A percentile compares a stretch with the other conserved stretches of the same genome.
phyloP scores from a whole-genome alignment of 2,113 vertebrate species.

The Columbina picui region DNA sequence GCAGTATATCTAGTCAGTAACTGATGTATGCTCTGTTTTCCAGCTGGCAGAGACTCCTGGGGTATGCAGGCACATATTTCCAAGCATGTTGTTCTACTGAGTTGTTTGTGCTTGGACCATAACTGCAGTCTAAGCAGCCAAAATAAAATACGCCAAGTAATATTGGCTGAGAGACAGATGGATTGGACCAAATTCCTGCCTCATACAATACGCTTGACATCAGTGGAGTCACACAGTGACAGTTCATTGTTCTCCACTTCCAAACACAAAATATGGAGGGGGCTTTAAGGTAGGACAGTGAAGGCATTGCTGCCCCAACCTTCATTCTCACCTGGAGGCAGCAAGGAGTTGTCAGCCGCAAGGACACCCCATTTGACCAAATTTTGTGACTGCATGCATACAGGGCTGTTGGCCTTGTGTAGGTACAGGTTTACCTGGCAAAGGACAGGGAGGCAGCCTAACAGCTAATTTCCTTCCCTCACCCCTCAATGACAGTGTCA shows the following conservation, averaged over 20 bases:
- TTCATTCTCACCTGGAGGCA: neutral
- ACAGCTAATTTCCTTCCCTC: neutral
- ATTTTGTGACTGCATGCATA: neutral
- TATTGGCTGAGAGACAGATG: slow-evolving; percentile 52
- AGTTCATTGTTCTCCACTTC: slow-evolving; percentile 64
- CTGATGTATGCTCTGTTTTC: slow-evolving; percentile 12
- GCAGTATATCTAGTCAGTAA: slow-evolving; percentile 21
- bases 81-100: slow-evolving; percentile 40
- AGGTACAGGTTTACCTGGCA: neutral
- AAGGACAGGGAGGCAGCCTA: neutral
- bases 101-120: slow-evolving; percentile 57
- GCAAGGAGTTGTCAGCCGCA: neutral
- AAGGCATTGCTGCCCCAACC: neutral
- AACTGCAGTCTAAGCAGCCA: slow-evolving; percentile 40
- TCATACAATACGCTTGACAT: slow-evolving; percentile 14
- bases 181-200: slow-evolving; percentile 24
- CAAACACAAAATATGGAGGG: neutral
- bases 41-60: slow-evolving; percentile 54
- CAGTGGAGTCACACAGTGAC: neutral
- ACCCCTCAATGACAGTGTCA: neutral
- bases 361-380: neutral
- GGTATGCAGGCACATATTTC: slow-evolving; percentile 36
- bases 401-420: neutral
- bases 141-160: slow-evolving; percentile 63
- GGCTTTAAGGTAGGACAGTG: neutral